Conservation (phyloP, 1,140 invertebrate genomes). For the Helicorthomorpha holstii region DNA sequence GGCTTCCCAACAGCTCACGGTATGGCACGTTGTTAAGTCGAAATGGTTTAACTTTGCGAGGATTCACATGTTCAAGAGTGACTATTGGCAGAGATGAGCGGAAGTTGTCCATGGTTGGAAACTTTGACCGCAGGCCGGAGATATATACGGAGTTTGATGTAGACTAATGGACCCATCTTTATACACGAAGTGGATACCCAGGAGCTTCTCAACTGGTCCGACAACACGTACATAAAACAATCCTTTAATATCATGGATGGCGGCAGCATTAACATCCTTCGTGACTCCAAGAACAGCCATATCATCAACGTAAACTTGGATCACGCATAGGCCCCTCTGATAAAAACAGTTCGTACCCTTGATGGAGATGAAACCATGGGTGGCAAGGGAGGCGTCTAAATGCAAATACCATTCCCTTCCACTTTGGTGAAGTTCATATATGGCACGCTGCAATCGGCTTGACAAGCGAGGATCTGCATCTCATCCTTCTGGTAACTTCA, state of each 20-base stretch:
- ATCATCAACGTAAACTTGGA: neutral
- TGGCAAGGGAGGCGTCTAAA: too few relatives aligned
- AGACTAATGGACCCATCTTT: neutral
- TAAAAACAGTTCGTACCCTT: neutral
- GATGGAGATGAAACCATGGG: too few relatives aligned
- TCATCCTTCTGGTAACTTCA: too few relatives aligned
- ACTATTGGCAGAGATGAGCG: neutral
- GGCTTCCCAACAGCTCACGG: neutral
- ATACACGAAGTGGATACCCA: neutral
- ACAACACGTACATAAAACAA: neutral
- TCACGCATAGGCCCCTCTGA: neutral
- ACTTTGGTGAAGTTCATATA: too few relatives aligned
- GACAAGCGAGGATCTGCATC: too few relatives aligned
- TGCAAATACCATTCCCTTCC: too few relatives aligned
- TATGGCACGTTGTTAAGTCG: neutral
- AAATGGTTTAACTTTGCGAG: neutral
- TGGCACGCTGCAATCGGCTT: too few relatives aligned
- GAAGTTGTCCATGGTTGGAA: neutral
- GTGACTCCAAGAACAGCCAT: neutral
- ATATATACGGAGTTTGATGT: too few relatives aligned
- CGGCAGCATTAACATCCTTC: neutral
- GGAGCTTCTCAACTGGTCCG: neutral
- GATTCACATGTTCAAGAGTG: neutral
- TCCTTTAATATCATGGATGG: neutral
- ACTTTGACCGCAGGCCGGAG: neutral